These are phyloP conservation scores for Bufotes viridis DNA, from an alignment of 2,797 vertebrate species.

Conservation along the genomic window DNA sequence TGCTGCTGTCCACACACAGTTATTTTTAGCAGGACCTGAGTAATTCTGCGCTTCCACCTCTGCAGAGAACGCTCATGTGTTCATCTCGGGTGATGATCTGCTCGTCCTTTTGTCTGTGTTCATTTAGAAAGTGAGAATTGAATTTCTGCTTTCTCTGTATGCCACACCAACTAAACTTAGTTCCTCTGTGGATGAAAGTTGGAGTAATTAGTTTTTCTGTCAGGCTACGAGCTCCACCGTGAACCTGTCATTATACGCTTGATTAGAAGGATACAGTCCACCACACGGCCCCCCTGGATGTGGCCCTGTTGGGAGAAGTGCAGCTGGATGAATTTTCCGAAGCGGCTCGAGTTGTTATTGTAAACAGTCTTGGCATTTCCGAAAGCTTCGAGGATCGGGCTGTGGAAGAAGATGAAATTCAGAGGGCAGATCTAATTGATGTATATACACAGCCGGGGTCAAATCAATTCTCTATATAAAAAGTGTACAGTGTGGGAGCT, in stretches of 20 bases:
- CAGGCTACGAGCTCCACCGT: no score
- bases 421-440: not conserved
- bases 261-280: conserved; percentile 89
- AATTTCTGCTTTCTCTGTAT: not conserved
- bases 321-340: conserved; percentile 93
- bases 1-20: not conserved
- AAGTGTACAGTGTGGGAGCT: accelerated
- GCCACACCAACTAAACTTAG: not conserved
- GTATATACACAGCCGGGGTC: not conserved
- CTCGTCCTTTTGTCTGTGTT: not conserved
- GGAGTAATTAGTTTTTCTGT: not conserved
- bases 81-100: not conserved
- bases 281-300: conserved; percentile 89
- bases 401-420: conserved; percentile 65
- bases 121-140: conserved; percentile 26
- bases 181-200: not conserved
- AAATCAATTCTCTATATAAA: not conserved
- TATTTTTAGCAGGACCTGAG: not conserved
- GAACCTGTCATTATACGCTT: not conserved
- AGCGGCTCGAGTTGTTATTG: conserved; percentile 94
- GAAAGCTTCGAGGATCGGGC: conserved; percentile 91
- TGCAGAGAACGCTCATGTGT: not conserved
- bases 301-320: conserved; percentile 89
- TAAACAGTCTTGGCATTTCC: conserved; percentile 93
- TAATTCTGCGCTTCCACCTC: not conserved